Conservation (phyloP, 2,113 vertebrate genomes). For the Poeciliopsis turrubarensis region DNA sequence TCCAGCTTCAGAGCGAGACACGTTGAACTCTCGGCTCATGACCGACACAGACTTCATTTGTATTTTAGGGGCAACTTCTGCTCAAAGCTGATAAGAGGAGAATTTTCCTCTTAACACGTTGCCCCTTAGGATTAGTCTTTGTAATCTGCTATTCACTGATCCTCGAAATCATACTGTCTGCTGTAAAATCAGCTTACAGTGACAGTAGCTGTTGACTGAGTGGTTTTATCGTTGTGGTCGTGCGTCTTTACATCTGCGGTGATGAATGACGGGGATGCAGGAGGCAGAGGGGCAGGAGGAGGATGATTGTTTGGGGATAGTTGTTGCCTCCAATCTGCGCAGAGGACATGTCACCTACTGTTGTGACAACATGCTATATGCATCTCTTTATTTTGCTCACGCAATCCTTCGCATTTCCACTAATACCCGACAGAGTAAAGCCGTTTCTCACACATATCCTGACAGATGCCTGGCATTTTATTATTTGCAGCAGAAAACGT, state of each 20-base stretch:
- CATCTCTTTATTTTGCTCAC: background rate
- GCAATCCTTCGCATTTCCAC: background rate
- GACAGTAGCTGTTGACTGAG: conserved; percentile 60
- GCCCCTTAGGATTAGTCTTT: conserved; percentile 67
- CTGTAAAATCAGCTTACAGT: conserved; percentile 74
- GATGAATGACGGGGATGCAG: conserved; percentile 32
- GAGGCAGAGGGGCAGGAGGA: conserved; percentile 21
- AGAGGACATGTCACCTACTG: conserved; percentile 7
- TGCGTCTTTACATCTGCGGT: conserved; percentile 37
- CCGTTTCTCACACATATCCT: background rate
- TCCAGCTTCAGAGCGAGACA: conserved; percentile 37
- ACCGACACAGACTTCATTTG: conserved; percentile 65
- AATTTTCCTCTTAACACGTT: conserved; percentile 71
- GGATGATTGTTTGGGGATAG: conserved; percentile 28
- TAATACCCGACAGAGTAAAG: background rate
- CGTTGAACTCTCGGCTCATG: conserved; percentile 38
- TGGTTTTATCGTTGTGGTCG: conserved; percentile 61
- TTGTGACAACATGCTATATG: background rate
- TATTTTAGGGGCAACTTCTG: conserved; percentile 62
- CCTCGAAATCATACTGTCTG: conserved; percentile 79
- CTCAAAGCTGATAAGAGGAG: conserved; percentile 67
- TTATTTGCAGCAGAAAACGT: background rate
- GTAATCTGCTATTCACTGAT: conserved; percentile 76
- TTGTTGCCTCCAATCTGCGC: conserved; percentile 27
- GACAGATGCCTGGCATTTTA: conserved; percentile 21